Base-by-base conservation (phyloP, 2,888 invertebrate species). In the Epinotia brunnichana region DNA sequence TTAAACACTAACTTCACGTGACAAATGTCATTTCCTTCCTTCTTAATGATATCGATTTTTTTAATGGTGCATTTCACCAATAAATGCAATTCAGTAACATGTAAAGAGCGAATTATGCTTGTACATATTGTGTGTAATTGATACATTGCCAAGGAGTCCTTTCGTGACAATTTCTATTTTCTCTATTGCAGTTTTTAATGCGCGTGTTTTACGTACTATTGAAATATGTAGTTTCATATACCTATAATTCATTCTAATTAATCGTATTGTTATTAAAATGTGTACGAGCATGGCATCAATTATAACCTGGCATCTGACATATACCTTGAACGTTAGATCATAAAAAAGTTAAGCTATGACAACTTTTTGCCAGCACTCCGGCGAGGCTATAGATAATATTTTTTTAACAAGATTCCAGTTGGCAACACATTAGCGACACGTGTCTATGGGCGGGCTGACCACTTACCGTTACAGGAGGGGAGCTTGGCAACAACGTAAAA, bases 381-480 rank as follows among this genome's bases (percentile, higher is more conserved):
- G 56, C 56, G 41, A 44, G 56, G 41, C 41, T 7, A 67, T 57
- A 67, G 39, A 56, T 67, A 71, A 48, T 67, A 67, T 39, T 71
- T 66, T 71, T 67, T 39, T 48, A 61, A 67, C 67, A 67, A 61
- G 56, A 35, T 61, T 48, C 15, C 72, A 68, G 72, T 72, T 72
- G 72, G 72, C 67, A 72, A 68, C 72, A 71, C 71, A 72, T 72
- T 72, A 72, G 62, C 48, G 62, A 61, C 73, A 73, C 73, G 73
- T 69, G 73, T 59, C 73, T 68, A 63, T 73, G 69, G 73, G 73
- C 73, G 73, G 57, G 57, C 63, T 73, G 73, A 73, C 73, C 68
- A 69, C 69, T 73, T 73, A 73, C 69, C 69, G 69, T 73, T 73
- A 69, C 57, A 24, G 72, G 63, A 66, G 71, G 64, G 71, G 67